phyloP scores from a whole-genome alignment of 2,888 invertebrate species.

The Spatulosminthurus flaviceps region DNA sequence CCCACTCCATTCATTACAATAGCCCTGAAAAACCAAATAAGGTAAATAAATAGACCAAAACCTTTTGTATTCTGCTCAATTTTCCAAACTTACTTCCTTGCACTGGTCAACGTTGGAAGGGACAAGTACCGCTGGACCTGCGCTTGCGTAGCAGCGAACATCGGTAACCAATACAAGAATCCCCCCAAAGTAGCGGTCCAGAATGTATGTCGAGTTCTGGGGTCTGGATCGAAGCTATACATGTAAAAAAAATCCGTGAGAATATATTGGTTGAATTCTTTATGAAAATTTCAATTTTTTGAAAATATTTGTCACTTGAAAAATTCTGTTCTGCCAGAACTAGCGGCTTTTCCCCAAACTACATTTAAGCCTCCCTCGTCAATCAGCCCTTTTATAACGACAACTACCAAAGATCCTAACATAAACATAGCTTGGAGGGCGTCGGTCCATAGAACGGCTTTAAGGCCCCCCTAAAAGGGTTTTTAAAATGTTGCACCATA shows the following conservation, averaged over 20 bases:
- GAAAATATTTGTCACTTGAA: slow-evolving; percentile 55
- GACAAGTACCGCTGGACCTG: slow-evolving; percentile 48
- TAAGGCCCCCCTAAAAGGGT: slow-evolving; percentile 65
- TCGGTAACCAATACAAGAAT: slow-evolving; percentile 55
- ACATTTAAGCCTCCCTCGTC: slow-evolving; percentile 57
- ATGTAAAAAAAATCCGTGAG: no score
- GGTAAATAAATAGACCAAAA: no score
- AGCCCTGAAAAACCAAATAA: slow-evolving; percentile 58
- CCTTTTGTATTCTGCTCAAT: background rate
- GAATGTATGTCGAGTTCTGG: slow-evolving; percentile 59
- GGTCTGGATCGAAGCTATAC: slow-evolving; percentile 57
- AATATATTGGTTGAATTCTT: background rate
- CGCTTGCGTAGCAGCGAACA: slow-evolving; percentile 45
- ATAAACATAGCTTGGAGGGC: slow-evolving; percentile 63
- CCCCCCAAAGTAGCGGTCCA: slow-evolving; percentile 59
- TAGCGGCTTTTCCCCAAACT: slow-evolving; percentile 47
- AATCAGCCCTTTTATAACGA: slow-evolving; percentile 56
- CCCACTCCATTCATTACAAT: slow-evolving; percentile 66
- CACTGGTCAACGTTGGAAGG: slow-evolving; percentile 24
- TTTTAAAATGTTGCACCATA: background rate
- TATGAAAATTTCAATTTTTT: background rate
- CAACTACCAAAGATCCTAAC: slow-evolving; percentile 58
- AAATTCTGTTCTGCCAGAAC: slow-evolving; percentile 53
- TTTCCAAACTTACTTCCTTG: slow-evolving; percentile 26
- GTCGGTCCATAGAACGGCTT: slow-evolving; percentile 64